Base-by-base conservation (phyloP, 2,113 vertebrate species). In the Picathartes gymnocephalus region DNA sequence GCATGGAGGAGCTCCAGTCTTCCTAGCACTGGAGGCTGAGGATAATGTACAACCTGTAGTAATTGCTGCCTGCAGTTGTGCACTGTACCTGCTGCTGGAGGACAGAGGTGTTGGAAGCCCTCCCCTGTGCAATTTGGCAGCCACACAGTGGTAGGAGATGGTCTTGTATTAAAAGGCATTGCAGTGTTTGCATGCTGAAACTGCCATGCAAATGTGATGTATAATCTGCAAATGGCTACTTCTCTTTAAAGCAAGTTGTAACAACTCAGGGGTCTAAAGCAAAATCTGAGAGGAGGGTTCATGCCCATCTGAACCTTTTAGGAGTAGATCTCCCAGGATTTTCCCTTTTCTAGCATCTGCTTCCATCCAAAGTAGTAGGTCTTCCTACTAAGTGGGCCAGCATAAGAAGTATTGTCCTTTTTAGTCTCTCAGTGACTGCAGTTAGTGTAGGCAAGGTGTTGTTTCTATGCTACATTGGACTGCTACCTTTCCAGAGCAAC, bases 51-150 rank as follows among this genome's bases (percentile, higher is more conserved):
- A 48, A 11, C 13, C 12, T 21, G 23, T 48, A 68, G 3, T 14
- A 31, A 48, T 11, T 42, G 45, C 30, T 51, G 37, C 58, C 53
- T 56, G 57, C 35, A 47, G 15, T 7, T n/a, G 24, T 68, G 21
- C 24, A 8, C 13, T 18, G 25, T 42, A 15, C 1, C 2, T 47
- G 44, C 54, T 86, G 10, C 68, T 44, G 21, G 28, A 33, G 10
- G 30, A 27, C 17, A 5, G 3, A 7, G 2, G 6, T 50, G 18
- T 27, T 71, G 48, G 68, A 42, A 76, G 24, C 44, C 15, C 24
- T 72, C 28, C 27, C 27, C 66, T 0, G 0, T 44, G 44, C 11
- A 7, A 0, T 74, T 81, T 4, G 6, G 56, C 50, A 13, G 33
- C 58, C 7, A 2, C 15, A 4, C 31, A 27, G 35, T 33, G 37